Percentiles rank a stretch among this genome's conserved stretches.
Evolutionary conservation across 2,113 vertebrate genomes (phyloP).

Genomic region (Dendropsophus ebraccatus): DNA sequence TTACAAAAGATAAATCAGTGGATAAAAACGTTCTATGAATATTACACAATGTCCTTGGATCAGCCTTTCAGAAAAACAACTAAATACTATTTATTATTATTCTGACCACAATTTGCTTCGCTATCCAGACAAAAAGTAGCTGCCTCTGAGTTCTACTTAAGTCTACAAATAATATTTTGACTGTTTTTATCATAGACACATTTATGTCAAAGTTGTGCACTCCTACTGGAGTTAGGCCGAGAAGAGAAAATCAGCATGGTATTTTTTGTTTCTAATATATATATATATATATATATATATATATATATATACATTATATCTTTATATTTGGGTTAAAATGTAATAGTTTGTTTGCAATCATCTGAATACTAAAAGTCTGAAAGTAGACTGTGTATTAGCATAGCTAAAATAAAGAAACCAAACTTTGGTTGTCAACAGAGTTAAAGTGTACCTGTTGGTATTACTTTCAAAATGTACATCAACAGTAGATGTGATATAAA

Average conservation of each 20-base stretch:
- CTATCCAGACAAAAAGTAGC: background rate
- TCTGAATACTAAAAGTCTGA: background rate
- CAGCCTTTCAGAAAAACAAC: background rate
- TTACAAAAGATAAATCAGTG: background rate
- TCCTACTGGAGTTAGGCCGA: background rate
- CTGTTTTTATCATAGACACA: background rate
- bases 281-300: background rate
- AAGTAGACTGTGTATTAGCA: no score
- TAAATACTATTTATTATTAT: background rate
- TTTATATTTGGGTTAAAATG: background rate
- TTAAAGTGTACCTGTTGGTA: no score
- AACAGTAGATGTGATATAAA: no score
- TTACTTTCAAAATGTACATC: no score
- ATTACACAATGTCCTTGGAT: background rate
- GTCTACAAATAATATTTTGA: background rate
- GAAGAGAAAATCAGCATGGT: background rate
- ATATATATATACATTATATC: background rate
- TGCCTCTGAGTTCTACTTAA: background rate
- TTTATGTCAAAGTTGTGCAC: background rate
- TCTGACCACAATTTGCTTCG: background rate
- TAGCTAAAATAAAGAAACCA: no score
- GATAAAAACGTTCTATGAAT: background rate
- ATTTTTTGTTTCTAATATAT: background rate
- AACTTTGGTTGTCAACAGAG: no score
- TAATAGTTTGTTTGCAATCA: background rate